phyloP scores from a whole-genome alignment of 92 coral and sea anemone genomes.

The Zoanthus sansibaricus region DNA sequence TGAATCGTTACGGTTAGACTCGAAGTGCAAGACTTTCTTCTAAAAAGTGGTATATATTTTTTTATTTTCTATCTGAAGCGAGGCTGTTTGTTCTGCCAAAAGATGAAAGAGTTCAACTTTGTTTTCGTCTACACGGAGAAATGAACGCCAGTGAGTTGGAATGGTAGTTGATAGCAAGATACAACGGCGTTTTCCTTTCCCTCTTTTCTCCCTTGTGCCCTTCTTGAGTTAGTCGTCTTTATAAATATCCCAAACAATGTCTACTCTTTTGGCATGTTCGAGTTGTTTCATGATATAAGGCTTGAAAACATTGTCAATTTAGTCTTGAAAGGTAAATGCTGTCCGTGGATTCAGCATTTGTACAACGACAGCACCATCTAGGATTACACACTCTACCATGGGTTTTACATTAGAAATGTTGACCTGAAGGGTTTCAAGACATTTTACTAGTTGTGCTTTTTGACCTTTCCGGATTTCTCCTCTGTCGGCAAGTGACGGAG shows the following conservation, averaged over 20 bases:
- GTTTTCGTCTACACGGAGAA: neutral
- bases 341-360: too few relatives aligned
- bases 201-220: conserved; percentile 26
- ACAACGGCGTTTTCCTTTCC: conserved; percentile 41
- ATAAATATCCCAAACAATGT: conserved; percentile 65
- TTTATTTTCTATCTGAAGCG: too few relatives aligned
- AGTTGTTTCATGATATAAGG: conserved; percentile 62
- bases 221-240: neutral
- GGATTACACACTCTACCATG: too few relatives aligned
- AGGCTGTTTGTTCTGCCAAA: conserved; percentile 11
- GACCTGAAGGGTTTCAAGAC: neutral
- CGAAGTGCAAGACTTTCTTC: too few relatives aligned
- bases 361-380: too few relatives aligned
- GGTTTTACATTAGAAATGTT: too few relatives aligned
- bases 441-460: conserved; percentile 27
- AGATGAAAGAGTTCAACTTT: conserved; percentile 25
- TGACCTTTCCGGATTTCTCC: conserved; percentile 37
- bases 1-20: too few relatives aligned
- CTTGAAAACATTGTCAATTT: too few relatives aligned
- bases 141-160: neutral
- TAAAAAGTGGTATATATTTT: too few relatives aligned
- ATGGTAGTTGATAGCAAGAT: conserved; percentile 7
- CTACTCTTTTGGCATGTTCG: conserved; percentile 44
- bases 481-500: conserved; percentile 18
- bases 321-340: too few relatives aligned